phyloP scores from a whole-genome alignment of 2,888 invertebrate species.

The Sarcophaga rosellei region DNA sequence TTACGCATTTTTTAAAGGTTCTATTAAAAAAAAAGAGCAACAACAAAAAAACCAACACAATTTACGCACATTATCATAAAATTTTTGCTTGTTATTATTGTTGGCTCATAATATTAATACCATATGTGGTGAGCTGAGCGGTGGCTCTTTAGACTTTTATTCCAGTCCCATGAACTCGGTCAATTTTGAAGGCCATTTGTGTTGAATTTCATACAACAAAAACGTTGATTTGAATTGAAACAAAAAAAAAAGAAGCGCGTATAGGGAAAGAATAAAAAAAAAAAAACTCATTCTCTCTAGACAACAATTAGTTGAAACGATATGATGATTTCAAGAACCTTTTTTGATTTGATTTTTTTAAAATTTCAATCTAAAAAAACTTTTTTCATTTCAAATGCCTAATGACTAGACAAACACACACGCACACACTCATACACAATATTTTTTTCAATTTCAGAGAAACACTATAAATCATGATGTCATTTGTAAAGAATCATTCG shows the following conservation, averaged over 20 bases:
- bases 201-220: neutral
- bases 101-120: conserved; percentile 5
- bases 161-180: conserved; percentile 76
- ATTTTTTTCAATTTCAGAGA: too few species aligned
- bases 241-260: too few species aligned
- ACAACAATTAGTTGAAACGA: conserved; percentile 20
- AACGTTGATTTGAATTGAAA: neutral
- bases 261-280: too few species aligned
- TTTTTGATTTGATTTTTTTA: too few species aligned
- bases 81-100: neutral
- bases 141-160: neutral
- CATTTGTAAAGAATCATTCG: too few species aligned
- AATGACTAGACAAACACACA: too few species aligned
- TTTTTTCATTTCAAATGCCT: too few species aligned
- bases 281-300: neutral
- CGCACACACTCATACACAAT: too few species aligned
- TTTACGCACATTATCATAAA: conserved; percentile 21
- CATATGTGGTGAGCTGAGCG: neutral
- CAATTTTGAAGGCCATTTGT: conserved; percentile 74
- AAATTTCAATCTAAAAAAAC: too few species aligned
- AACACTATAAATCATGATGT: too few species aligned
- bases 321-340: too few species aligned
- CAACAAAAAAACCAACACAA: too few species aligned
- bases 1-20: conserved; percentile 10
- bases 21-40: neutral